Evolutionary conservation across 2,113 vertebrate species (phyloP), one percentile per base, ranked within the genome.

Genomic region (Junco hyemalis): DNA sequence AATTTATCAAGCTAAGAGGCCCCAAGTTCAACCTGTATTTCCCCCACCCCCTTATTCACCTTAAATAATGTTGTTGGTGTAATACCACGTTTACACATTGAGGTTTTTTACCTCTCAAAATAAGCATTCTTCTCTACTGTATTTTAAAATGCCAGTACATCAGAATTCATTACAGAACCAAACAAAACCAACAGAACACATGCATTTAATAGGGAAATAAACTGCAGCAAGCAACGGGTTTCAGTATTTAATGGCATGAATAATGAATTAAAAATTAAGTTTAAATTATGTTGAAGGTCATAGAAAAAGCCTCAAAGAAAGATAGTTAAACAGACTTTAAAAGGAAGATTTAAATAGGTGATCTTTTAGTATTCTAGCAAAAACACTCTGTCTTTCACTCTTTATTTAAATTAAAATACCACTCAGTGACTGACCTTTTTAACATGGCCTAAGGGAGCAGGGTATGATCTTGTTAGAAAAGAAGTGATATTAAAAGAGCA

Each of bases 401-500:
- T 94, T 83, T 96, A 95, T 96, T 94, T 91, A 96, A 96, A 96
- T 96, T 97, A 96, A 97, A 97, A 95, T 88, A 96, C 95, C 96
- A 96, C 88, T 96, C 90, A 74, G 92, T 81, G 50, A 72, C 85
- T 97, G 96, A 97, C 96, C 95, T 94, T 97, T 97, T 94, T 94
- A 96, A 92, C 95, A 94, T 64, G 97, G 95, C 96, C 95, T 95
- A 85, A 91, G 96, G 96, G 97, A 96, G 81, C 48, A 93, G 73
- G 50, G 83, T 95, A 96, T 92, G 95, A 95, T 92, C 95, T 95
- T 91, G 94, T 92, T 94, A 83, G 92, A 74, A 84, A 92, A 93
- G 76, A 92, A 82, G 23, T 84, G 77, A 94, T 96, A 91, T 91
- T 92, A 95, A 91, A 95, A 95, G 83, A 93, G 90, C 82, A 94